Evolutionary conservation across 2,888 invertebrate genomes (phyloP).

Genomic region (Coremacera marginata): DNA sequence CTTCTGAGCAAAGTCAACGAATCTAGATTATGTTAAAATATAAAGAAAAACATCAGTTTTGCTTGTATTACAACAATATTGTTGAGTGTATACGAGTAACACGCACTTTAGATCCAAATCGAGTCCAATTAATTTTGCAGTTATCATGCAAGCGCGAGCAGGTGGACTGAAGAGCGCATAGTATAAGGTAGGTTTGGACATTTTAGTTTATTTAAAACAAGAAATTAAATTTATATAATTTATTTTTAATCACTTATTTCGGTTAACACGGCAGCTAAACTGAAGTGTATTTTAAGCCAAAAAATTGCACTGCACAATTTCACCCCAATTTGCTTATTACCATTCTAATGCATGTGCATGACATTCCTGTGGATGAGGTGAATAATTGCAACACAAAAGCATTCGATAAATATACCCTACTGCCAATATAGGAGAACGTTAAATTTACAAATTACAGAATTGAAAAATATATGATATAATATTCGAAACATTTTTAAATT

Average conservation of each 20-base stretch:
- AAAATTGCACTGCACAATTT: too few species aligned
- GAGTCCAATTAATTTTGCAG: constrained; percentile 69
- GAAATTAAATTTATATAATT: neutral
- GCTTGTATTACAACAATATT: neutral
- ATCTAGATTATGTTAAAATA: constrained; percentile 60
- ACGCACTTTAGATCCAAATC: constrained; percentile 66
- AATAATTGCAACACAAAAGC: neutral
- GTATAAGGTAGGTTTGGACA: constrained; percentile 65
- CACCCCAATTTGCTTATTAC: too few species aligned
- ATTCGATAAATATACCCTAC: neutral
- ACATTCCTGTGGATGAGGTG: neutral
- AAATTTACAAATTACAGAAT: neutral
- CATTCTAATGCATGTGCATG: neutral
- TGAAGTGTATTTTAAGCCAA: neutral
- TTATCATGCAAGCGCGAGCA: constrained; percentile 69
- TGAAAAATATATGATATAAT: too few species aligned
- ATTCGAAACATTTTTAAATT: neutral
- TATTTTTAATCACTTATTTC: neutral
- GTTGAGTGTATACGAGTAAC: neutral
- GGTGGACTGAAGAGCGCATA: constrained; percentile 70
- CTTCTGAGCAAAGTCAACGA: constrained; percentile 63
- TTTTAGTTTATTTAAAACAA: constrained; percentile 13
- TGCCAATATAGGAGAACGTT: neutral
- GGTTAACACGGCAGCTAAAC: neutral
- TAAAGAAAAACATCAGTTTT: neutral